phyloP scores from a whole-genome alignment of 2,113 vertebrate genomes.

The Mus musculus region DNA sequence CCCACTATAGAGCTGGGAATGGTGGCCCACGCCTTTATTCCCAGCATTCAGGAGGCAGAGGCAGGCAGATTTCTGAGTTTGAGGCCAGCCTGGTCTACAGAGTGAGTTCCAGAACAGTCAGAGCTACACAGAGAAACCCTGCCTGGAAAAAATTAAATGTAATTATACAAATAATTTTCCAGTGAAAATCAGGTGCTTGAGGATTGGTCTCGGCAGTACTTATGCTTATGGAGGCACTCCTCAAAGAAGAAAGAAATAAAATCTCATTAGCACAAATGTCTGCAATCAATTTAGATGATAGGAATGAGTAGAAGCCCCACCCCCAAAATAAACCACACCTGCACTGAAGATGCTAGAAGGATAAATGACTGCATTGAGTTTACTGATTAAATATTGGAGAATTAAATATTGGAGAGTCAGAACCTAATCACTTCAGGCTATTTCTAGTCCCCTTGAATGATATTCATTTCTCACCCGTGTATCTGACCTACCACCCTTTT shows the following conservation, averaged over 20 bases:
- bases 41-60: background rate
- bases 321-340: background rate
- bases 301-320: background rate
- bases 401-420: background rate
- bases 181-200: slow-evolving; percentile 25
- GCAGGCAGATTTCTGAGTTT: background rate
- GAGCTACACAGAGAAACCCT: background rate
- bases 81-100: background rate
- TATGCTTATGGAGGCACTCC: background rate
- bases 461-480: background rate
- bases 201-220: background rate
- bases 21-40: background rate
- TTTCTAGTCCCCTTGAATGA: background rate
- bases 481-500: background rate
- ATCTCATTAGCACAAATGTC: slow-evolving; percentile 32
- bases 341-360: background rate
- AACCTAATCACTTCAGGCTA: background rate
- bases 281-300: background rate
- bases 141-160: background rate
- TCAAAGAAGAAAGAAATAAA: background rate
- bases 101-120: background rate
- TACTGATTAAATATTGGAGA: background rate
- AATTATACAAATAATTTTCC: slow-evolving; percentile 27
- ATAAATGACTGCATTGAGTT: background rate
- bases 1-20: background rate